These are phyloP conservation scores for Incurvaria masculella DNA, from an alignment of 2,888 invertebrate genomes.

Conservation along the genomic window DNA sequence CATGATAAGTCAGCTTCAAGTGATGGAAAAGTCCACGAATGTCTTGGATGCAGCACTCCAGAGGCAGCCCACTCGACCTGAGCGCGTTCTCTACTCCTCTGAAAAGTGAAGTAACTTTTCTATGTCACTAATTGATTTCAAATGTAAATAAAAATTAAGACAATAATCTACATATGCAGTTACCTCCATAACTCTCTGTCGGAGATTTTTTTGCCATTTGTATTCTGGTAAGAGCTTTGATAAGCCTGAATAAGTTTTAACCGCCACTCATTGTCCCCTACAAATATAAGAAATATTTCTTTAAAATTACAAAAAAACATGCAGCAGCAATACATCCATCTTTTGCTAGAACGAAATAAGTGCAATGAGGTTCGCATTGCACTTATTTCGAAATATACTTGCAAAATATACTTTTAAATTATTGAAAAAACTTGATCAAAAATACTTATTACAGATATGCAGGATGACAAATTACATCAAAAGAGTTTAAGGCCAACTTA, in stretches of 20 bases:
- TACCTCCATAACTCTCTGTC: constrained; percentile 43
- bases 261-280: constrained; percentile 49
- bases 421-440: too few relatives aligned
- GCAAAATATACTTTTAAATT: too few relatives aligned
- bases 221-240: constrained; percentile 21
- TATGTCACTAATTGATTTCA: not conserved
- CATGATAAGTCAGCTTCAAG: constrained; percentile 32
- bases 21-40: constrained; percentile 46
- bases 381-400: too few relatives aligned
- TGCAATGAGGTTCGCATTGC: too few relatives aligned
- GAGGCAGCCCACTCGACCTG: constrained; percentile 34
- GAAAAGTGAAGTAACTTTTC: constrained; percentile 19
- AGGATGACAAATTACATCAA: too few relatives aligned
- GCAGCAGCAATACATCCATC: too few relatives aligned
- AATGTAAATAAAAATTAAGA: not conserved
- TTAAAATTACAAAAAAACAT: too few relatives aligned
- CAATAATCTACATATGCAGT: constrained; percentile 11
- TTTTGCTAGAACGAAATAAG: too few relatives aligned
- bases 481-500: constrained; percentile 24
- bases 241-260: constrained; percentile 29
- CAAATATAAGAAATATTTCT: constrained; percentile 7
- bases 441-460: too few relatives aligned
- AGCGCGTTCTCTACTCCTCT: constrained; percentile 42
- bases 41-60: constrained; percentile 44
- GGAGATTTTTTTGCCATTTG: constrained; percentile 32